Evolutionary conservation across 1,140 invertebrate species (phyloP).

Genomic region (Musca vetustissima): DNA sequence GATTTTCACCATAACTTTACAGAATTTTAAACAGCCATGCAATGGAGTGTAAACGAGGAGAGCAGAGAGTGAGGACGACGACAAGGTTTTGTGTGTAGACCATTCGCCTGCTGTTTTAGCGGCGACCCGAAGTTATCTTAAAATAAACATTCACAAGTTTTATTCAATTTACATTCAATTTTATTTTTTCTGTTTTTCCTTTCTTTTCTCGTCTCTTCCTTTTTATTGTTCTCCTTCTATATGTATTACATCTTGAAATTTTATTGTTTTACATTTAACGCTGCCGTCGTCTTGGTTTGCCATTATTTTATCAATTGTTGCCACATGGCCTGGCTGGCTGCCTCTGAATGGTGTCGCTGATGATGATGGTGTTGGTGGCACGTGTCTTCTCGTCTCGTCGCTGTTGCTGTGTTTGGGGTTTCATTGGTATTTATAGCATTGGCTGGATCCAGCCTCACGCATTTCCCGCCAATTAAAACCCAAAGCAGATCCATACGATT

Average conservation of each 20-base stretch:
- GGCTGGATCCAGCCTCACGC: conserved; percentile 84
- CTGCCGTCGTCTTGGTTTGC: not conserved
- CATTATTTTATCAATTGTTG: conserved; percentile 1
- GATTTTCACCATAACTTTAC: conserved; percentile 9
- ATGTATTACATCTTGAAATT: too few species aligned
- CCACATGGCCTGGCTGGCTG: too few species aligned
- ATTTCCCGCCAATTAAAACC: conserved; percentile 80
- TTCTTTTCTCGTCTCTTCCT: not conserved
- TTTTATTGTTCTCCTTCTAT: not conserved
- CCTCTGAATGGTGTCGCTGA: not conserved
- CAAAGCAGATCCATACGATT: conserved; percentile 76
- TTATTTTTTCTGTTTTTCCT: not conserved
- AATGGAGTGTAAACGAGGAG: too few species aligned
- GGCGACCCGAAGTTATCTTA: not conserved
- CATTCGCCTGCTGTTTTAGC: not conserved
- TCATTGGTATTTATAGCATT: conserved; percentile 66
- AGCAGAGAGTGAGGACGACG: too few species aligned
- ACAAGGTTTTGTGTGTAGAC: too few species aligned
- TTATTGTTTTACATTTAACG: not conserved
- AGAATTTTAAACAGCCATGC: conserved; percentile 14
- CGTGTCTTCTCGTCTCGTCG: not conserved
- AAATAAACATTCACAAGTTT: conserved; percentile 14
- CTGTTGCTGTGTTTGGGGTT: not conserved
- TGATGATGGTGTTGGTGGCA: too few species aligned
- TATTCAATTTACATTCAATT: conserved; percentile 19